Conservation (phyloP, 2,888 invertebrate species). For the Alentia gelatinosa region DNA sequence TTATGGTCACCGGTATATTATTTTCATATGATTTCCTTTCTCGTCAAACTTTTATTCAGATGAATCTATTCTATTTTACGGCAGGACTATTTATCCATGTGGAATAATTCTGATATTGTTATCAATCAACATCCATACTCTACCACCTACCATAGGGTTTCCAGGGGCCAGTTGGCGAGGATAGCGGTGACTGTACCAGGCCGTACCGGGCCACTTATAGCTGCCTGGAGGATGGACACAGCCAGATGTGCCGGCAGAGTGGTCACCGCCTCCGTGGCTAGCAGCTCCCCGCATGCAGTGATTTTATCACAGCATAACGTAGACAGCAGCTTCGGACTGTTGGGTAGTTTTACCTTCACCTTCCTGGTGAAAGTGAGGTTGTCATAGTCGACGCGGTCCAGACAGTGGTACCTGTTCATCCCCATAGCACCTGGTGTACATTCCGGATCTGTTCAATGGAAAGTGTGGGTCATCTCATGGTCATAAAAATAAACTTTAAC, state of each 20-base stretch:
- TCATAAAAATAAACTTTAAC: too few relatives aligned
- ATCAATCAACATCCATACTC: too few relatives aligned
- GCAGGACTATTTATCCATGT: too few relatives aligned
- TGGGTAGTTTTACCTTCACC: constrained; percentile 52
- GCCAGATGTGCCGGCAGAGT: constrained; percentile 53
- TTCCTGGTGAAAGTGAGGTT: constrained; percentile 64
- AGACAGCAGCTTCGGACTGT: constrained; percentile 62
- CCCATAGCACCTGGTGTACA: background rate
- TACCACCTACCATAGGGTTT: constrained; percentile 69
- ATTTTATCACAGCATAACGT: constrained; percentile 64
- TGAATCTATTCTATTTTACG: too few relatives aligned
- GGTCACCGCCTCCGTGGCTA: constrained; percentile 59
- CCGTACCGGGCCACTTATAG: constrained; percentile 66
- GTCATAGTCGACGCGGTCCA: constrained; percentile 69
- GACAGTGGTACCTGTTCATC: constrained; percentile 7
- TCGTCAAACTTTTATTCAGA: too few relatives aligned
- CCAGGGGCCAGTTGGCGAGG: constrained; percentile 72
- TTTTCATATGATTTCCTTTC: too few relatives aligned
- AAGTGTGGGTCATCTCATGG: too few relatives aligned
- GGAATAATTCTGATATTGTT: too few relatives aligned
- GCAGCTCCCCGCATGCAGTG: constrained; percentile 35
- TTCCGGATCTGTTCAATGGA: too few relatives aligned
- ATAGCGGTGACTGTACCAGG: constrained; percentile 67
- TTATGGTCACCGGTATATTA: too few relatives aligned
- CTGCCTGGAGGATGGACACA: constrained; percentile 55